Base-by-base conservation (phyloP, 2,888 invertebrate genomes). In the Morpho achilles region DNA sequence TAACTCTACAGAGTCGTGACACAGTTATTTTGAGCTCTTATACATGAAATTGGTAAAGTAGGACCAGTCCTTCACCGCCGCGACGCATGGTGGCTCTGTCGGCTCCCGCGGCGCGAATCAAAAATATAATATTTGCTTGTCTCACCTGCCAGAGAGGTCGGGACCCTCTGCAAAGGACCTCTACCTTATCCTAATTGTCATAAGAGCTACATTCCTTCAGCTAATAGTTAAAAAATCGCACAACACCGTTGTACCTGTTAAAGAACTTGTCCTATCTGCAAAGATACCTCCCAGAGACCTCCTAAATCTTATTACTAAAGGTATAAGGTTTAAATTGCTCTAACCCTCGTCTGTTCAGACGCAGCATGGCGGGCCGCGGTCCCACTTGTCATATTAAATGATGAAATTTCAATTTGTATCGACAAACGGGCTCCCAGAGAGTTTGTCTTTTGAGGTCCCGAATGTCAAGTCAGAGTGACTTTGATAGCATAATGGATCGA, bases 71-170 rank as follows among this genome's bases (percentile, higher is more conserved):
- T 46, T 6, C 63, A 61, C 53, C 8, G 9, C 1, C 43, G 58
- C 22, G 7, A 6, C 1, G 6, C 10, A 39, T 49, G 8, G 50
- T 22, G 9, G 49, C 65, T 50, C 72, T 63, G 46, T 1, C 22
- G 40, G 1, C 16, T 57, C 62, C 66, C 50, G 51, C 57, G 41
- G 61, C 10, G 64, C 50, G 55, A 64, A 64, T 64, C 64, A 64
- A 64, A 64, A 62, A 64, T 64, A 56, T 55, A 56, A 57, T 63
- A 49, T 60, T 58, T 58, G 49, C 56, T 42, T 44, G 52, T 60
- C 54, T 52, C 23, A 60, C 62, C 43, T 5, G 49, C 7, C 49
- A 44, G 6, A 42, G 1, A 16, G 41, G n/a, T 7, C 7, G 2
- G 7, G 42, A 1, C 10, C 7, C 44, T 2, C 16, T 2, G 1